These are phyloP conservation scores for Zoanthus gigantus DNA, from an alignment of 92 coral and sea anemone genomes.

Conservation along the genomic window DNA sequence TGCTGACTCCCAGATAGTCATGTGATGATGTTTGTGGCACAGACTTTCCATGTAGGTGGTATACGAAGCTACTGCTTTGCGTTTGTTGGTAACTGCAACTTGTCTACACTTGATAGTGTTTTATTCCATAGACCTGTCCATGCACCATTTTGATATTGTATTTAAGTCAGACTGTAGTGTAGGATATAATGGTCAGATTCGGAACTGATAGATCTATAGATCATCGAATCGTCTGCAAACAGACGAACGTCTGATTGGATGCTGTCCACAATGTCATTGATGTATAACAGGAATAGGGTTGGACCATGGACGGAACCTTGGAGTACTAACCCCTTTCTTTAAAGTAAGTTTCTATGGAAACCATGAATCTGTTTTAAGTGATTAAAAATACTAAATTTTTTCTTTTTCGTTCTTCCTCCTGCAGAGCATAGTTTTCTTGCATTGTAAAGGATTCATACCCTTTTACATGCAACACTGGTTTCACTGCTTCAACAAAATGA, in stretches of 20 bases:
- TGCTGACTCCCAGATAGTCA: conserved; percentile 20
- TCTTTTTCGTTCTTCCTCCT: too few species aligned
- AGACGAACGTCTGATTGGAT: conserved; percentile 32
- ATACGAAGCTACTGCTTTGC: conserved; percentile 21
- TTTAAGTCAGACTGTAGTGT: conserved; percentile 11
- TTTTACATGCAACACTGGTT: too few species aligned
- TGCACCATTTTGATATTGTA: conserved; percentile 23
- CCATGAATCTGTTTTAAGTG: too few species aligned
- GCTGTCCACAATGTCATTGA: conserved; percentile 22
- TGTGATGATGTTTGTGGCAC: conserved; percentile 33
- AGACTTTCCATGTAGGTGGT: conserved; percentile 23
- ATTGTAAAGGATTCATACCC: too few species aligned
- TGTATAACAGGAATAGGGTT: conserved; percentile 23
- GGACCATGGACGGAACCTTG: background rate
- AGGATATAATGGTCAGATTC: conserved; percentile 17
- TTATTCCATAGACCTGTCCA: conserved; percentile 20
- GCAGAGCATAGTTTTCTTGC: too few species aligned
- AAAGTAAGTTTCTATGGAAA: too few species aligned
- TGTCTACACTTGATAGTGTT: conserved; percentile 15
- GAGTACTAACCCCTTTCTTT: background rate
- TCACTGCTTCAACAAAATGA: too few species aligned
- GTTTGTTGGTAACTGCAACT: conserved; percentile 16
- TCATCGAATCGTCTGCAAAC: conserved; percentile 29
- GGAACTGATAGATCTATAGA: conserved; percentile 25
- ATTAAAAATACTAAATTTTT: too few species aligned